A percentile compares a stretch with the other conserved stretches of the same genome.
Evolutionary conservation across 2,888 invertebrate species (phyloP).

Genomic region (Thelaira solivaga): DNA sequence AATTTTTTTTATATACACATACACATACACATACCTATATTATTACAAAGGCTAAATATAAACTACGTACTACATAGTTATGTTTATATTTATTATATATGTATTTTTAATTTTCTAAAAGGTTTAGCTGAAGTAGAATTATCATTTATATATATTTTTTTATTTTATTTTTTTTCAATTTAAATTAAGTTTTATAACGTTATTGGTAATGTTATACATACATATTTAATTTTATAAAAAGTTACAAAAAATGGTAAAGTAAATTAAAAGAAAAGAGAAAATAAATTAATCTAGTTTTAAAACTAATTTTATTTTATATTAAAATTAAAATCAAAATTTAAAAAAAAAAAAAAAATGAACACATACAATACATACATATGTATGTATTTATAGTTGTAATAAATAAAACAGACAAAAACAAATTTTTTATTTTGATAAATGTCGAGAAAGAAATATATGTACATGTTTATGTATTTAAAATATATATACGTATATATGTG

Average conservation of each 20-base stretch:
- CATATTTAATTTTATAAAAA: slow-evolving; percentile 39
- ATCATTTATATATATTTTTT: no score
- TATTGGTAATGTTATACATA: slow-evolving; percentile 51
- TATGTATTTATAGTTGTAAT: slow-evolving; percentile 50
- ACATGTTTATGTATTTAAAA: slow-evolving; percentile 65
- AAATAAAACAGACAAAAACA: slow-evolving; percentile 17
- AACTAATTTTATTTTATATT: slow-evolving; percentile 55
- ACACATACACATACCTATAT: no score
- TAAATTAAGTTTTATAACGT: slow-evolving; percentile 44
- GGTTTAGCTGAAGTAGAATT: neutral
- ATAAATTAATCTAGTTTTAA: slow-evolving; percentile 54
- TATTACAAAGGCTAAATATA: slow-evolving; percentile 47
- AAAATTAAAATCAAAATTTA: slow-evolving; percentile 38
- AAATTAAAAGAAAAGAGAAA: no score
- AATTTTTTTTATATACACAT: slow-evolving; percentile 44
- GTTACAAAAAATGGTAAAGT: slow-evolving; percentile 33
- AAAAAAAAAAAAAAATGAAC: no score
- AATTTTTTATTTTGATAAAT: slow-evolving; percentile 52
- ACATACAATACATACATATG: no score
- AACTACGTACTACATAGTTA: slow-evolving; percentile 48
- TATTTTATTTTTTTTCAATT: slow-evolving; percentile 24
- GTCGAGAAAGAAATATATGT: slow-evolving; percentile 63
- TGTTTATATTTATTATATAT: slow-evolving; percentile 67
- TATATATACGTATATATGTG: slow-evolving; percentile 64
- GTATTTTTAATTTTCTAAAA: slow-evolving; percentile 20